Evolutionary conservation across 2,888 invertebrate genomes (phyloP).

Genomic region (Yponomeuta evonymella): DNA sequence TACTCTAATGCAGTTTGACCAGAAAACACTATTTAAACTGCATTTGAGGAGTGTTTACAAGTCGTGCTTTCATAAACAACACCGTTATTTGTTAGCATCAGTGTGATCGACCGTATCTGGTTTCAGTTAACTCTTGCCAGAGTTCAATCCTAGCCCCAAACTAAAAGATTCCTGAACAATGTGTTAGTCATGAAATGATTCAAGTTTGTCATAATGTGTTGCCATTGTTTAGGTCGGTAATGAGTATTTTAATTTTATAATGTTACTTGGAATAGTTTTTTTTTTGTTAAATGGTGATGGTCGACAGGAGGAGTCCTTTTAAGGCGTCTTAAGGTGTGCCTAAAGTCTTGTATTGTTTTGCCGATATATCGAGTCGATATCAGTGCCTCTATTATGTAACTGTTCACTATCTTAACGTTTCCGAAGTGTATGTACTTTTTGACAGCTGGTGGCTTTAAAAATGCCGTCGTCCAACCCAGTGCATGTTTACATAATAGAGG

Average conservation of each 20-base stretch:
- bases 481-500: no score
- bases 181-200: slow-evolving; percentile 58
- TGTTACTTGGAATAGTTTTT: slow-evolving; percentile 29
- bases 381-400: no score
- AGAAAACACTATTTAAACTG: not conserved
- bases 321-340: not conserved
- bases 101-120: not conserved
- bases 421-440: no score
- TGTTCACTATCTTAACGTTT: no score
- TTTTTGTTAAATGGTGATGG: slow-evolving; percentile 31
- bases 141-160: not conserved
- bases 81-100: not conserved
- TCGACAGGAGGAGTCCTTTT: slow-evolving; percentile 24
- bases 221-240: slow-evolving; percentile 67
- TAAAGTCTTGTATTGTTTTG: no score
- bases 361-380: no score
- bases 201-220: slow-evolving; percentile 59
- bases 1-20: no score
- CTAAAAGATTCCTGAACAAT: slow-evolving; percentile 51
- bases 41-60: no score
- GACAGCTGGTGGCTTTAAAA: no score
- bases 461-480: no score
- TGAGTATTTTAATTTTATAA: slow-evolving; percentile 34
- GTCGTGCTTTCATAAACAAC: no score
- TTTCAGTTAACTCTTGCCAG: slow-evolving; percentile 19